phyloP scores from a whole-genome alignment of 2,113 vertebrate species.

The Perca flavescens region DNA sequence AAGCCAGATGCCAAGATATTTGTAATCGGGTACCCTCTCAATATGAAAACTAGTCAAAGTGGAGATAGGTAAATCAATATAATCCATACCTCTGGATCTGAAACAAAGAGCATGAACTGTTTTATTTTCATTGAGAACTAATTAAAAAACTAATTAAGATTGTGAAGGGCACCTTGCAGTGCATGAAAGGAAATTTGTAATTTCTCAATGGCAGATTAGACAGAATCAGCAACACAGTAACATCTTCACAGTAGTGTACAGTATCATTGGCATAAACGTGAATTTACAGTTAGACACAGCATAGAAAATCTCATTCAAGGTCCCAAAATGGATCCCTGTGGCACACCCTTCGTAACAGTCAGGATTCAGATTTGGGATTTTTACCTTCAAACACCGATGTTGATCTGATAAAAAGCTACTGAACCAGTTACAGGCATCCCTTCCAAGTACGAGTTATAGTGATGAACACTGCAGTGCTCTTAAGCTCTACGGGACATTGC shows the following conservation, averaged over 20 bases:
- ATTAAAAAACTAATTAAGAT: too few species aligned
- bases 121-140: neutral
- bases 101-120: neutral
- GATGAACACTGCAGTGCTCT: neutral
- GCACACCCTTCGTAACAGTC: too few species aligned
- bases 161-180: too few species aligned
- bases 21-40: neutral
- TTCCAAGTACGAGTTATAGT: too few species aligned
- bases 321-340: too few species aligned
- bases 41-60: neutral
- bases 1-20: neutral
- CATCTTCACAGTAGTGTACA: neutral
- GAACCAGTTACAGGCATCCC: neutral
- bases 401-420: neutral
- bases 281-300: neutral
- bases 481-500: neutral
- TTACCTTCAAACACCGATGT: neutral
- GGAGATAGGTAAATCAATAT: neutral
- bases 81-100: neutral
- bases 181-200: too few species aligned
- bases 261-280: neutral
- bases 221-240: neutral
- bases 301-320: too few species aligned
- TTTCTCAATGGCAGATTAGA: neutral
- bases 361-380: neutral